Conservation (phyloP, 2,888 invertebrate species). For the Parapristionchus giblindavisi region DNA sequence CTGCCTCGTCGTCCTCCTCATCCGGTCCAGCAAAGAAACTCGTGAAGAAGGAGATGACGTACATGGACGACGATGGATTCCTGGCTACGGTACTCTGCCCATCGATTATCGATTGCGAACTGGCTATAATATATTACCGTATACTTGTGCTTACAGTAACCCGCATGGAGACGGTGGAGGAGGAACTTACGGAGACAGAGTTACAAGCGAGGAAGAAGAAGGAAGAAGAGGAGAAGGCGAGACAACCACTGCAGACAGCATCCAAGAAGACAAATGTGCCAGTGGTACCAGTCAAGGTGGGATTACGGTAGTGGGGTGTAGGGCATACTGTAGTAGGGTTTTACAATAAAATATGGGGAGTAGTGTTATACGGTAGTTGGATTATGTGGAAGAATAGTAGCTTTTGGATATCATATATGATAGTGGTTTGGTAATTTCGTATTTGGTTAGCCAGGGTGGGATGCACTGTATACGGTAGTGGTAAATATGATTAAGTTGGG, state of each 20-base stretch:
- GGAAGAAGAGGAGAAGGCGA: not conserved
- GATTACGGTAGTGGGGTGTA: too few species aligned
- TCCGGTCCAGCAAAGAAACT: slow-evolving; percentile 6
- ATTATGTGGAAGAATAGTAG: too few species aligned
- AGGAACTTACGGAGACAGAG: slow-evolving; percentile 10
- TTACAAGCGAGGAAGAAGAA: not conserved
- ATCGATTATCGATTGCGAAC: not conserved
- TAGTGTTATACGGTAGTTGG: too few species aligned
- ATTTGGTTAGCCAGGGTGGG: too few species aligned
- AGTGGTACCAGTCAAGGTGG: not conserved
- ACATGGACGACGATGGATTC: slow-evolving; percentile 36
- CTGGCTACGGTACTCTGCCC: slow-evolving; percentile 9
- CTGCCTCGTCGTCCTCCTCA: not conserved
- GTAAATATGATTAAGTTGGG: not conserved
- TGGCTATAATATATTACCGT: not conserved
- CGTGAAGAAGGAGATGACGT: slow-evolving; percentile 28
- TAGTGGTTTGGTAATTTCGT: too few species aligned
- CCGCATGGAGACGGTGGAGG: slow-evolving; percentile 20
- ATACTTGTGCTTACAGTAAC: slow-evolving; percentile 29
- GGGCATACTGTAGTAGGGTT: not conserved
- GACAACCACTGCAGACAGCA: not conserved
- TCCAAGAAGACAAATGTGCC: slow-evolving; percentile 23
- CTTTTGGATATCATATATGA: too few species aligned
- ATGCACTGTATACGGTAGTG: not conserved
- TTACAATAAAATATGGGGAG: not conserved